Conservation (phyloP, 2,113 vertebrate genomes). For the Microtus richardsoni region DNA sequence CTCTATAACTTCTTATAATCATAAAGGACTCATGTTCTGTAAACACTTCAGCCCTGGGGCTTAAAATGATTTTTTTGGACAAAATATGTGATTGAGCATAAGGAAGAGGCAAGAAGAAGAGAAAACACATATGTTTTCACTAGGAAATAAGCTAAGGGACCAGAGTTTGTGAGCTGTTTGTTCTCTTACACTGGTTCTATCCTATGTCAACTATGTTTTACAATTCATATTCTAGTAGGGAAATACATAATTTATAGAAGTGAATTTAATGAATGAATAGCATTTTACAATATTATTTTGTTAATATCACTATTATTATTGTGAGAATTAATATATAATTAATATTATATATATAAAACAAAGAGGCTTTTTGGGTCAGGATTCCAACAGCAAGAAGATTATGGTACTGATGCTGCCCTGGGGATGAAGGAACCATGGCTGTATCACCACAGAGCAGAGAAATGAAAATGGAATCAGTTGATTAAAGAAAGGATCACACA, state of each 20-base stretch:
- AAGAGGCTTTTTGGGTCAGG: not conserved
- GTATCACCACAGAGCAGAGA: not conserved
- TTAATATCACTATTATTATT: not conserved
- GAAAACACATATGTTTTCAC: not conserved
- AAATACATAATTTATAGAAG: not conserved
- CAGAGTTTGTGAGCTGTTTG: not conserved
- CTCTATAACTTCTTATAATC: not conserved
- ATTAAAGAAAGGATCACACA: too few species aligned
- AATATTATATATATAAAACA: not conserved
- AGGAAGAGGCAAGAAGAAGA: not conserved
- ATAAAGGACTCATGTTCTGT: not conserved
- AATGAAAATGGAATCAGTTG: not conserved
- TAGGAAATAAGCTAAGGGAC: too few species aligned
- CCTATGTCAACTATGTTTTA: not conserved
- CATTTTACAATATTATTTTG: conserved; percentile 22
- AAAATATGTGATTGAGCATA: not conserved
- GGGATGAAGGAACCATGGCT: not conserved
- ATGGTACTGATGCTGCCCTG: not conserved
- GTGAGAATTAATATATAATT: not conserved
- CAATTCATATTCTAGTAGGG: not conserved
- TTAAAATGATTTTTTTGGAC: not conserved
- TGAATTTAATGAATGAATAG: not conserved
- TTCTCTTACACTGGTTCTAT: not conserved
- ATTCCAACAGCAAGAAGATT: not conserved
- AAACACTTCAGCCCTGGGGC: not conserved